phyloP scores from a whole-genome alignment of 1,140 invertebrate genomes.

The Zaprionus ghesquierei region DNA sequence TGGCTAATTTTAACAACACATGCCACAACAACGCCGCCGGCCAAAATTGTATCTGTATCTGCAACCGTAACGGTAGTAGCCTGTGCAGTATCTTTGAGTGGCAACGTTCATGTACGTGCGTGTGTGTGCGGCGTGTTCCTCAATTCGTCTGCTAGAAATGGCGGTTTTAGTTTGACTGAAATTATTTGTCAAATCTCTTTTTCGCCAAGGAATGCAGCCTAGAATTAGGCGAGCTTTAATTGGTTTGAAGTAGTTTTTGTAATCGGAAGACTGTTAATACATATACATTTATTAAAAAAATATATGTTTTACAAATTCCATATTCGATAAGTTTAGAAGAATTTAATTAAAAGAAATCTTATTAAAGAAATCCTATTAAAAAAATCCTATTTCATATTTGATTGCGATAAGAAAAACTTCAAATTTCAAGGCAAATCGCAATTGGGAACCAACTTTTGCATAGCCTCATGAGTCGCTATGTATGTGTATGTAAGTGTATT shows the following conservation, averaged over 20 bases:
- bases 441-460: neutral
- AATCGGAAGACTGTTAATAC: no score
- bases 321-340: no score
- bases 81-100: neutral
- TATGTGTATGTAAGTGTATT: slow-evolving; percentile 5
- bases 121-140: neutral
- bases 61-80: neutral
- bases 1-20: slow-evolving; percentile 38
- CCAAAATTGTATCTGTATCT: neutral
- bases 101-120: neutral
- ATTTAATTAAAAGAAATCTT: no score
- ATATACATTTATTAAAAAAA: no score
- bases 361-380: no score
- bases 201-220: no score
- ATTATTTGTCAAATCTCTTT: no score
- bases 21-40: neutral
- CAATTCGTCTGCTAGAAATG: neutral
- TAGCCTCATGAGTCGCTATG: neutral
- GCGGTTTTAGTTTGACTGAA: neutral
- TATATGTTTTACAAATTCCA: no score
- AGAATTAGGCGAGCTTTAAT: no score
- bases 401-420: no score
- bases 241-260: no score
- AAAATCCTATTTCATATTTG: no score
- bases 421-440: neutral